A percentile compares a stretch with the other conserved stretches of the same genome.
Conservation (phyloP, 2,888 invertebrate species). For the Notodonta ziczac region DNA sequence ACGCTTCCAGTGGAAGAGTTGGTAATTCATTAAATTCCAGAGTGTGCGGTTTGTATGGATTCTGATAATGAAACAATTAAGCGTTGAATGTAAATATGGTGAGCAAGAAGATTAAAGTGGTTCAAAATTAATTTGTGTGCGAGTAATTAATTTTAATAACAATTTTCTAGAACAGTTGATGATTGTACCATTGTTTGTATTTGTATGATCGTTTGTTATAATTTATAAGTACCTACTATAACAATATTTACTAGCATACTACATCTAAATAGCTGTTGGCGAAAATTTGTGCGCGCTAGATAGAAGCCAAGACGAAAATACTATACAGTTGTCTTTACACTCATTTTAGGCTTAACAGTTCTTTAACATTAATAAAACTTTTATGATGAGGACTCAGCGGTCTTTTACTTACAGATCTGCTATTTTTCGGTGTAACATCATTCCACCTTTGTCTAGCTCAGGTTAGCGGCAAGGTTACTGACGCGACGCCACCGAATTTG, state of each 20-base stretch:
- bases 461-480: background rate
- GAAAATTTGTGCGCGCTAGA: no score
- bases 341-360: no score
- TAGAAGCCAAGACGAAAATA: no score
- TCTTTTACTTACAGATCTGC: background rate
- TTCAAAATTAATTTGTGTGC: background rate
- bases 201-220: no score
- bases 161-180: background rate
- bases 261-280: no score
- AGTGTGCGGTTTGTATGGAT: constrained; percentile 2
- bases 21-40: background rate
- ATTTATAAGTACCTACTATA: no score
- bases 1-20: background rate
- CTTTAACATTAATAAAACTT: no score
- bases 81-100: constrained; percentile 4
- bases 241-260: no score
- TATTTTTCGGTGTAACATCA: constrained; percentile 20
- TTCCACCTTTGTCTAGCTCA: constrained; percentile 10
- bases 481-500: constrained; percentile 20
- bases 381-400: no score
- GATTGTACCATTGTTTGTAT: no score
- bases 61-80: constrained; percentile 6
- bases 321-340: no score
- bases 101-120: constrained; percentile 1
- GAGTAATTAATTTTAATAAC: background rate